Base-by-base conservation (phyloP, 2,797 vertebrate genomes). In the Alfaro cultratus region DNA sequence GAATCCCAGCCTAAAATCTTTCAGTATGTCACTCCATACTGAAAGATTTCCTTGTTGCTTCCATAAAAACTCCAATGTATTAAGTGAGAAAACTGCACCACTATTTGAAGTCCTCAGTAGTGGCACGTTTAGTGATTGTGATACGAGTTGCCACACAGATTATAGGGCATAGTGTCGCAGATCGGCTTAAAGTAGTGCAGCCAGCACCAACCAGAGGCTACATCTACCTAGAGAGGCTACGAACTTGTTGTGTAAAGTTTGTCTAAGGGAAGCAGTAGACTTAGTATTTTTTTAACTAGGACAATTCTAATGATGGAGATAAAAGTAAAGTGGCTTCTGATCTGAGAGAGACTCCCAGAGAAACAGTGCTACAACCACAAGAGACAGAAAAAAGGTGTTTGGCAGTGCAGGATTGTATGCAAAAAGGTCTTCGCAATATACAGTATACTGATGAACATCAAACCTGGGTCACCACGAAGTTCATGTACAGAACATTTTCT, bases 321-420 rank as follows among this genome's bases (percentile, higher is more conserved):
- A 34, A 80, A 84, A 57, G 85, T 82, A 89, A 93, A 88, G 85
- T 88, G 90, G 91, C 86, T 93, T 85, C 88, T 80, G 13, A 2
- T 81, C 85, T 86, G 80, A 92, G 78, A 91, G 77, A 90, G 86
- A 93, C 82, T 87, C 82, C 91, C 87, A 90, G 89, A 91, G 88
- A 94, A 73, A 87, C 85, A 89, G 91, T 91, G 85, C 87, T 89
- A 91, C 93, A 85, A 94, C 90, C 88, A 93, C 89, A 92, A 89
- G 90, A 92, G 85, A 92, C 88, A 93, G 87, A 93, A 88, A 87
- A 86, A 93, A 78, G 92, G 91, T 93, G 91, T 94, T 94, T 95
- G 95, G 95, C 95, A 95, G 95, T 95, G 95, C 93, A 95, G 93
- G 94, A 88, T 88, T 79, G 29, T 90, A 91, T 86, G 87, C 85